A percentile compares a stretch with the other conserved stretches of the same genome.
Evolutionary conservation across 2,888 invertebrate genomes (phyloP).

Genomic region (Drosophila borborema): DNA sequence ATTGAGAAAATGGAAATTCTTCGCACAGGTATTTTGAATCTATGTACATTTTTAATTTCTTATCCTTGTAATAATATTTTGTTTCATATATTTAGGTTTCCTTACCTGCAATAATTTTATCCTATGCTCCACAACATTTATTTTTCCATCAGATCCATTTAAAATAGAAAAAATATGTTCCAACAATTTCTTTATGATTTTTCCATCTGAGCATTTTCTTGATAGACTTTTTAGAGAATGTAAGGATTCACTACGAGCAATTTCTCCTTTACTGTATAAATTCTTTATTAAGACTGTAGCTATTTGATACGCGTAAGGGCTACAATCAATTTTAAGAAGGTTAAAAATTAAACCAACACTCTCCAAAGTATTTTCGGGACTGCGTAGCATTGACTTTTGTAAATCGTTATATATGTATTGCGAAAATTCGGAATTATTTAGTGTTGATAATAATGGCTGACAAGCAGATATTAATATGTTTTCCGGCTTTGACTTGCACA

Average conservation of each 20-base stretch:
- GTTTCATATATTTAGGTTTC: constrained; percentile 20
- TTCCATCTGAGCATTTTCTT: constrained; percentile 89
- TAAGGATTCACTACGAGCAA: constrained; percentile 90
- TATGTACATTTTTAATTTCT: no score
- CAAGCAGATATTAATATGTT: constrained; percentile 89
- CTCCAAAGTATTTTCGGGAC: constrained; percentile 95
- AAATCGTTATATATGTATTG: constrained; percentile 92
- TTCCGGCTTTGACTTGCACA: constrained; percentile 91
- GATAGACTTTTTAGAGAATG: constrained; percentile 90
- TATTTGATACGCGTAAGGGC: constrained; percentile 91
- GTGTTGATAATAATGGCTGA: constrained; percentile 88
- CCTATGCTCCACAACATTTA: constrained; percentile 95
- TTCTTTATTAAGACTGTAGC: constrained; percentile 93
- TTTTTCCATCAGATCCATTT: constrained; percentile 95
- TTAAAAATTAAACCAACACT: constrained; percentile 91
- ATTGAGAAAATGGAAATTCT: no score
- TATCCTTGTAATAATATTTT: no score
- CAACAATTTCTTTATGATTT: constrained; percentile 89
- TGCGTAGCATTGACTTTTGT: constrained; percentile 95
- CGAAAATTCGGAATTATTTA: constrained; percentile 90
- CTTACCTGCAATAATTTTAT: constrained; percentile 91
- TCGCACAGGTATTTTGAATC: no score
- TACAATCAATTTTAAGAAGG: constrained; percentile 91
- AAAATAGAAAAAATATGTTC: constrained; percentile 91
- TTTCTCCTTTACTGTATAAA: constrained; percentile 93